Evolutionary conservation across 2,113 vertebrate genomes (phyloP).

Genomic region (Oenanthe oenanthe): DNA sequence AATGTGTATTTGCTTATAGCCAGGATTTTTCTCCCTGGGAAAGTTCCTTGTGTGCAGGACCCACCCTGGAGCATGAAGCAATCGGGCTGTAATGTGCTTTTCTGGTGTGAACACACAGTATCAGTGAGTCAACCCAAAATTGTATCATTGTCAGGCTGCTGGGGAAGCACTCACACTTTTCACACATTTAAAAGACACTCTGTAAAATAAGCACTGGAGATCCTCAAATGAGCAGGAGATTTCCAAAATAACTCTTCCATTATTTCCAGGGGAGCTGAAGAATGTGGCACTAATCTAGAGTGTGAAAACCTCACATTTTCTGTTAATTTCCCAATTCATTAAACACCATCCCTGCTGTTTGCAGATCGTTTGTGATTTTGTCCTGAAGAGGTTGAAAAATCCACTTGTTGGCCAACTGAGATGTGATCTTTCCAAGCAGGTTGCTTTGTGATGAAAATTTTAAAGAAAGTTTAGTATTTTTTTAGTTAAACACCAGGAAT

Average conservation of each 20-base stretch:
- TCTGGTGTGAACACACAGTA: neutral
- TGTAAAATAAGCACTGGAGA: neutral
- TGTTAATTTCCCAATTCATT: neutral
- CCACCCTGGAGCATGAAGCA: slow-evolving; percentile 11
- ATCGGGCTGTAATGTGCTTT: neutral
- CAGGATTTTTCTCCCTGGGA: neutral
- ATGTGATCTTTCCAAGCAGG: neutral
- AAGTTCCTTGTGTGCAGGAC: slow-evolving; percentile 11
- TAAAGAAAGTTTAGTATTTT: neutral
- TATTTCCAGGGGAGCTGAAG: neutral
- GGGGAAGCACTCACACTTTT: neutral
- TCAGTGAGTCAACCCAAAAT: slow-evolving; percentile 34
- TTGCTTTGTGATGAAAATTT: neutral
- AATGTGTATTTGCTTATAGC: neutral
- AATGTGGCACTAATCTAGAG: neutral
- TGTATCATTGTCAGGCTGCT: neutral
- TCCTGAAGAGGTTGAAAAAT: neutral
- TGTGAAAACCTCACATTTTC: neutral
- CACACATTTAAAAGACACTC: neutral
- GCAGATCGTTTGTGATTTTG: neutral
- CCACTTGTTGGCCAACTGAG: neutral
- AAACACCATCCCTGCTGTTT: accelerated
- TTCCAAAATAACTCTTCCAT: accelerated
- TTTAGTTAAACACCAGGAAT: neutral
- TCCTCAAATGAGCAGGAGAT: neutral